Base-by-base conservation (phyloP, 2,797 vertebrate species). In the Gallinago nigripennis region DNA sequence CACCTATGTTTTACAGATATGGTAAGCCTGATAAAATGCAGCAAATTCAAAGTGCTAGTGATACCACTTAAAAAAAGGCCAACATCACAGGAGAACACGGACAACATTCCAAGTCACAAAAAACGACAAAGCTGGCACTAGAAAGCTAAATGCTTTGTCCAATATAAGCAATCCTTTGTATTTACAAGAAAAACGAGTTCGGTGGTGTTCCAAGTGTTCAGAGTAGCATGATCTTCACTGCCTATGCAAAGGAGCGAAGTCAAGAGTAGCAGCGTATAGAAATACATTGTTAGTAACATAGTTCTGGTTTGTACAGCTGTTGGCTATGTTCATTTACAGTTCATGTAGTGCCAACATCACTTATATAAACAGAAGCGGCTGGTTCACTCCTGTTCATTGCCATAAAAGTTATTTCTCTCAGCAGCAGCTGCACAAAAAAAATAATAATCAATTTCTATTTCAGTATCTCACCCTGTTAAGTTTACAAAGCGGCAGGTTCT, bases 301-400 rank as follows among this genome's bases (percentile, higher is more conserved):
- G 69, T 80, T 94, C 71, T 53, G 83, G 60, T 86, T 82, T 82
- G 85, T 50, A 84, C 82, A 88, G 92, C 88, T 93, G 90, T 30
- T 75, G 75, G 92, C 77, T 72, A 65, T 6, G 76, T 80, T 94
- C 58, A 11, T 95, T 95, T 95, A 91, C 91, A 89, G 91, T 79
- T 92, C 91, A 50, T 11, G 31, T 58, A 88, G 64, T 65, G 81
- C 90, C 95, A 87, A 65, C 80, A 95, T 50, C 78, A 64, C 94
- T 92, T 82, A 95, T 79, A 96, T n/a, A 88, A 91, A 95, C 90
- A 65, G 25, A 88, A 72, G 73, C 94, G 57, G 46, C 77, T 58
- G 80, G 14, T 58, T 83, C 39, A 9, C 88, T 78, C 83, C 78
- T 85, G 76, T 77, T 93, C 71, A 41, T 46, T 1, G 1, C 82